These are phyloP conservation scores for Otolemur garnettii DNA, from an alignment of 2,113 vertebrate genomes.

Conservation along the genomic window DNA sequence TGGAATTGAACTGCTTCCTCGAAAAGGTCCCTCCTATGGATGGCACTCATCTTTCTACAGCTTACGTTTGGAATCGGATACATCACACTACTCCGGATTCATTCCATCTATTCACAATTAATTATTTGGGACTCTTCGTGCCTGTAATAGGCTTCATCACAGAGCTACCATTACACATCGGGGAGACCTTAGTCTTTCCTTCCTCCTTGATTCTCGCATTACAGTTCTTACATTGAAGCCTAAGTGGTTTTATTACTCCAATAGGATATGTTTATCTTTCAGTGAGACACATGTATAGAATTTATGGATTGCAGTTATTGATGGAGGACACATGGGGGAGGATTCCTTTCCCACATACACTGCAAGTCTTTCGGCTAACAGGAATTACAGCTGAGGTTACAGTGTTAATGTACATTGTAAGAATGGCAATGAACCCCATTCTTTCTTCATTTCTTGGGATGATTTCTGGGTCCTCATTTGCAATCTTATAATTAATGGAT, in stretches of 20 bases:
- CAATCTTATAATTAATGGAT: conserved; percentile 97
- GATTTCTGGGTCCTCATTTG: conserved; percentile 96
- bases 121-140: conserved; percentile 94
- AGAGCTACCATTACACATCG: conserved; percentile 91
- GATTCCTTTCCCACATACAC: conserved; percentile 95
- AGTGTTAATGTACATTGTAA: conserved; percentile 94
- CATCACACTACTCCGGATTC: conserved; percentile 91
- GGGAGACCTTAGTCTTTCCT: conserved; percentile 90
- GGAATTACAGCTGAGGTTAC: conserved; percentile 94
- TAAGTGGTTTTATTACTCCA: conserved; percentile 96
- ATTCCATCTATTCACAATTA: conserved; percentile 92
- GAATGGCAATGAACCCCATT: conserved; percentile 90
- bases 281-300: conserved; percentile 97
- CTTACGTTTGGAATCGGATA: conserved; percentile 95
- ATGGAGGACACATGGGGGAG: conserved; percentile 99
- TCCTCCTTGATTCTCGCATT: conserved; percentile 92
- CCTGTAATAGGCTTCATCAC: conserved; percentile 93
- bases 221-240: conserved; percentile 91
- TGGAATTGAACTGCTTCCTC: conserved; percentile 91
- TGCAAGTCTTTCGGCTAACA: conserved; percentile 97
- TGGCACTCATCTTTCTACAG: conserved; percentile 93
- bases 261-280: conserved; percentile 96
- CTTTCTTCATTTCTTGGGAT: conserved; percentile 93
- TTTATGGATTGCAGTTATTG: conserved; percentile 96
- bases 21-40: conserved; percentile 94